Percentiles rank a stretch among this genome's conserved stretches.
These are phyloP conservation scores for Drosophila hawaiiensis DNA, from an alignment of 2,888 invertebrate genomes.

Conservation along the genomic window DNA sequence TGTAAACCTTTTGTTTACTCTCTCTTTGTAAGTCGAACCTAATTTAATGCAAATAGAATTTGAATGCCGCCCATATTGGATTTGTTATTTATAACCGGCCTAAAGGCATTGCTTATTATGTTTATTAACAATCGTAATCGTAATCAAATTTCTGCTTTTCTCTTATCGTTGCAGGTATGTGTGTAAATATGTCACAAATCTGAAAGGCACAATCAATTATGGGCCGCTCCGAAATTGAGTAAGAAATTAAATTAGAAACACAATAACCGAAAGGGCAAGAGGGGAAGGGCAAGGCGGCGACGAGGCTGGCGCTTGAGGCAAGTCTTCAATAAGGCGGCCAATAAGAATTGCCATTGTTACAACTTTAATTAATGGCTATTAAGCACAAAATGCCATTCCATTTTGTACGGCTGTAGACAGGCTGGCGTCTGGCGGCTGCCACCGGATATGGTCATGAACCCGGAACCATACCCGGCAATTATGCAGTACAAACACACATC, in stretches of 20 bases:
- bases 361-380: constrained; percentile 75
- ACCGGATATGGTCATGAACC: constrained; percentile 21
- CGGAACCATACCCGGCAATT: constrained; percentile 44
- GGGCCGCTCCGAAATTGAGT: constrained; percentile 55
- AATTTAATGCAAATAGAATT: neutral
- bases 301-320: neutral
- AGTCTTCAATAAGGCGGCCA: constrained; percentile 45
- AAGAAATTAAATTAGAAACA: constrained; percentile 65
- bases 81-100: constrained; percentile 1
- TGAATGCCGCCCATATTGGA: neutral
- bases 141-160: constrained; percentile 49
- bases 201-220: constrained; percentile 49
- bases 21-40: neutral
- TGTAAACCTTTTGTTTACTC: neutral
- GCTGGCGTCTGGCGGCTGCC: constrained; percentile 41
- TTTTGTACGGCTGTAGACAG: constrained; percentile 57
- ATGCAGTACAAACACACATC: constrained; percentile 22
- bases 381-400: constrained; percentile 60
- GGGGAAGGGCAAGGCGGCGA: neutral
- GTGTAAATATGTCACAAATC: constrained; percentile 45
- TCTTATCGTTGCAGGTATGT: constrained; percentile 66
- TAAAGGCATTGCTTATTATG: constrained; percentile 2
- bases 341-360: constrained; percentile 74
- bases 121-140: constrained; percentile 41
- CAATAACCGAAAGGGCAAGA: constrained; percentile 4